A percentile compares a stretch with the other conserved stretches of the same genome.
phyloP scores from a whole-genome alignment of 35 echinoderm and acorn worm species.

The Amphiura filiformis region DNA sequence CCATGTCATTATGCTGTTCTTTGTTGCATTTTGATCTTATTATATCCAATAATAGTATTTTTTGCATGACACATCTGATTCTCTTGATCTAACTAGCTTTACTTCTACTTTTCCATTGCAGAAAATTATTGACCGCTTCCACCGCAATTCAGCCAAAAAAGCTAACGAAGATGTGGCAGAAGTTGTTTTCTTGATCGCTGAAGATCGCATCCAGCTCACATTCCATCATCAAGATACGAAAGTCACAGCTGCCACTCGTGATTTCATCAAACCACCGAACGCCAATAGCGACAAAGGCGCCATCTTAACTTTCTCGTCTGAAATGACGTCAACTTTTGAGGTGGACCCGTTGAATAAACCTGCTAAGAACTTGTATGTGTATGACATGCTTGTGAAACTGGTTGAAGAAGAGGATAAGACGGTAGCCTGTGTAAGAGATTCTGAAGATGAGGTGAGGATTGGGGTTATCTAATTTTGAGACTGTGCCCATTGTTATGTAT shows the following conservation, averaged over 20 bases:
- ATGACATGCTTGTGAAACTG: slow-evolving; percentile 77
- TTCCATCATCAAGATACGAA: slow-evolving; percentile 97
- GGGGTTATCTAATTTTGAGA: background rate
- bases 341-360: slow-evolving; percentile 76
- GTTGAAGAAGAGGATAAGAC: slow-evolving; percentile 85
- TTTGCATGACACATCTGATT: too few relatives aligned
- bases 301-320: slow-evolving; percentile 66
- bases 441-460: slow-evolving; percentile 86
- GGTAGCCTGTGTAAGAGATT: slow-evolving; percentile 68
- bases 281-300: slow-evolving; percentile 92
- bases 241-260: slow-evolving; percentile 82
- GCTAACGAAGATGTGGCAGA: slow-evolving; percentile 92
- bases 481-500: background rate
- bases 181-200: slow-evolving; percentile 77
- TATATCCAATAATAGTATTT: too few relatives aligned
- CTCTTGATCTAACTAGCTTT: background rate
- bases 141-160: slow-evolving; percentile 54
- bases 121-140: slow-evolving; percentile 93
- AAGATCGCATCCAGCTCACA: slow-evolving; percentile 92
- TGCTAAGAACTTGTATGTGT: slow-evolving; percentile 82
- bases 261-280: slow-evolving; percentile 96
- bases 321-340: slow-evolving; percentile 93
- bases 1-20: too few relatives aligned
- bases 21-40: too few relatives aligned
- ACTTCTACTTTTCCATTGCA: slow-evolving; percentile 31